Evolutionary conservation across 2,797 vertebrate species (phyloP).

Genomic region (Danio aesculapii): DNA sequence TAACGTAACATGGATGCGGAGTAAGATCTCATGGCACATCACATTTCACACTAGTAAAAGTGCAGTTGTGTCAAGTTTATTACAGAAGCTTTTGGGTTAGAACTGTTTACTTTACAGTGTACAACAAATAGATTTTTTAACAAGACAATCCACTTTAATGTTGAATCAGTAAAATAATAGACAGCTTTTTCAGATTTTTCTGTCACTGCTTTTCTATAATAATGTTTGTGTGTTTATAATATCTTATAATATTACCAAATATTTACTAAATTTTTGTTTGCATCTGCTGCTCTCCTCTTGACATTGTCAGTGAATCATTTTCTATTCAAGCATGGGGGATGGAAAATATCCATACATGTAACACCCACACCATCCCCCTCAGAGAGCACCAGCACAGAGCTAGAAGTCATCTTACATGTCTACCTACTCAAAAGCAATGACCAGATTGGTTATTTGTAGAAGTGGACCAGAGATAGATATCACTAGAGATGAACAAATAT

Average conservation of each 20-base stretch:
- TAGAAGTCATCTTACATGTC: constrained; percentile 54
- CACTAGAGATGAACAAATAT: constrained; percentile 38
- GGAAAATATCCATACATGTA: constrained; percentile 50
- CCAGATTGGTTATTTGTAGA: constrained; percentile 57
- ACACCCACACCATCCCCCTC: constrained; percentile 58
- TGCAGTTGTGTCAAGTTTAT: no score
- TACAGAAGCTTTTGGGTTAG: no score
- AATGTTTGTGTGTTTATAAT: no score
- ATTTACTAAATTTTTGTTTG: background rate
- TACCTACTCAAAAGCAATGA: constrained; percentile 44
- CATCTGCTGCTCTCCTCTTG: constrained; percentile 28
- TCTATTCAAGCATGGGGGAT: constrained; percentile 56
- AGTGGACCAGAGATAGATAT: constrained; percentile 45
- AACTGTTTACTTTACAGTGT: no score
- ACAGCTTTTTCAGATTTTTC: no score
- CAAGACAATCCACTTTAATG: no score
- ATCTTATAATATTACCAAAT: background rate
- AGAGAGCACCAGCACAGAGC: constrained; percentile 29
- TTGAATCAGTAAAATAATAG: no score
- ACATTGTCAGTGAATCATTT: constrained; percentile 48
- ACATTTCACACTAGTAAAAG: no score
- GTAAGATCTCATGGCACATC: no score
- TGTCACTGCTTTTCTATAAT: no score
- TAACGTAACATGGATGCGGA: no score
- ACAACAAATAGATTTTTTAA: no score